Percentiles rank a stretch among this genome's conserved stretches.
Evolutionary conservation across 2,888 invertebrate genomes (phyloP).

Genomic region (Mechanitis messenoides): DNA sequence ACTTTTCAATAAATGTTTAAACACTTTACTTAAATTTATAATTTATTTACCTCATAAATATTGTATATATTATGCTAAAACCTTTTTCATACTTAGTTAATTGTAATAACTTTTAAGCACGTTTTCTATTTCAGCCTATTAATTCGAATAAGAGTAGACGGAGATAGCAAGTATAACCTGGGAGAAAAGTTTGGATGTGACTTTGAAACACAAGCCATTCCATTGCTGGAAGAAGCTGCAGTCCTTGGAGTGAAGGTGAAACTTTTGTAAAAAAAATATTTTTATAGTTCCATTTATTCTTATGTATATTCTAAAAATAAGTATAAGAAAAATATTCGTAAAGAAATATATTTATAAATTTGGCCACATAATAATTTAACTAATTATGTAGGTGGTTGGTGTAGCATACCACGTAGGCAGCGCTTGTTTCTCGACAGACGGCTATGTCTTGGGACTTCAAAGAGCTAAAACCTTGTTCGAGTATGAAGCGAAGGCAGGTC

Average conservation of each 20-base stretch:
- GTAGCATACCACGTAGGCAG: constrained; percentile 47
- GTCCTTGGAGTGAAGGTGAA: constrained; percentile 36
- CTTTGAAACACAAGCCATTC: constrained; percentile 40
- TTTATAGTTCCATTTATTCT: background rate
- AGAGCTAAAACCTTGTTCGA: constrained; percentile 39
- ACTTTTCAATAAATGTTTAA: too few relatives aligned
- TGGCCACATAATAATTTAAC: too few relatives aligned
- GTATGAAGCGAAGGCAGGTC: constrained; percentile 39
- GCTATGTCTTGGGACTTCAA: constrained; percentile 36
- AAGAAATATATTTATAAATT: too few relatives aligned
- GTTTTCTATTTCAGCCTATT: constrained; percentile 23
- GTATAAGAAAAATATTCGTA: too few relatives aligned
- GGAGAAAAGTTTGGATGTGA: constrained; percentile 45
- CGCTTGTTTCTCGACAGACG: constrained; percentile 36
- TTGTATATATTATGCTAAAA: too few relatives aligned
- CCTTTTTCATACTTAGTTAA: too few relatives aligned
- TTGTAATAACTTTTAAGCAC: too few relatives aligned
- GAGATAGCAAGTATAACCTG: constrained; percentile 36
- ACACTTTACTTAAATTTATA: too few relatives aligned
- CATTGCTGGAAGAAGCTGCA: constrained; percentile 43
- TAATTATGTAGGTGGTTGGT: constrained; percentile 39
- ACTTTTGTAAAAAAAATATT: too few relatives aligned
- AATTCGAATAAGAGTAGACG: constrained; percentile 39
- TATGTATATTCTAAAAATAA: too few relatives aligned
- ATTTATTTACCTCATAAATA: too few relatives aligned